Evolutionary conservation across 2,888 invertebrate genomes (phyloP), one percentile per base, ranked within the genome.

Genomic region (Eledone cirrhosa): DNA sequence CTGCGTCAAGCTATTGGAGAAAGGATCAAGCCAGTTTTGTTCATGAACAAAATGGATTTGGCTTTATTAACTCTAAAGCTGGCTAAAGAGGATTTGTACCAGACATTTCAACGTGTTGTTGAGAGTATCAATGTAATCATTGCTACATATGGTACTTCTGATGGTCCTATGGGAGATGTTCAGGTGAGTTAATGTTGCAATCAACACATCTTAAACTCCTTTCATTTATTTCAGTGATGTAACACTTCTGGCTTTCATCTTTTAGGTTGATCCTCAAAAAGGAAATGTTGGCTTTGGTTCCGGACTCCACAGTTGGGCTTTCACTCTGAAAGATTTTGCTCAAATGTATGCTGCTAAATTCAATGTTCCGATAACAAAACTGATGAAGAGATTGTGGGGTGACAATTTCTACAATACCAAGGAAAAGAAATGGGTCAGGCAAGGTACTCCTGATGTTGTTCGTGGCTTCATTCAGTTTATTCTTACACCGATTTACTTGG

Each of bases 11-110:
- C 99, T 83, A 99, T 99, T 90, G 97, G 98, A 83, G 99, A 99
- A 93, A 95, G 99, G 90, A 99, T 99, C 90, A 99, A 98, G 95
- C 99, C 99, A 80, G 97, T 99, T 86, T 93, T 99, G 88, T 99
- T 99, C 95, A 99, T 99, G 99, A 99, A 99, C 95, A 99, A 99
- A 93, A 99, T 99, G 99, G 99, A 99, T 93, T 95, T 99, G 87
- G 99, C 99, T 86, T 93, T 99, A 81, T 93, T 99, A 63, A 99
- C 99, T 92, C 93, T 99, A 90, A 99, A 99, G 91, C 92, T 99
- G 88, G 98, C 97, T 82, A 94, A 95, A 84, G 99, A 99, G 92
- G 97, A 98, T 91, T 93, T 99, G 79, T 99, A 97, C 93, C 99
- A 99, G 92, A 98, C 97, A 88, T 99, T 99, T 95, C 98, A 98